phyloP scores from a whole-genome alignment of 2,888 invertebrate species.

The Drosophila algonquin region DNA sequence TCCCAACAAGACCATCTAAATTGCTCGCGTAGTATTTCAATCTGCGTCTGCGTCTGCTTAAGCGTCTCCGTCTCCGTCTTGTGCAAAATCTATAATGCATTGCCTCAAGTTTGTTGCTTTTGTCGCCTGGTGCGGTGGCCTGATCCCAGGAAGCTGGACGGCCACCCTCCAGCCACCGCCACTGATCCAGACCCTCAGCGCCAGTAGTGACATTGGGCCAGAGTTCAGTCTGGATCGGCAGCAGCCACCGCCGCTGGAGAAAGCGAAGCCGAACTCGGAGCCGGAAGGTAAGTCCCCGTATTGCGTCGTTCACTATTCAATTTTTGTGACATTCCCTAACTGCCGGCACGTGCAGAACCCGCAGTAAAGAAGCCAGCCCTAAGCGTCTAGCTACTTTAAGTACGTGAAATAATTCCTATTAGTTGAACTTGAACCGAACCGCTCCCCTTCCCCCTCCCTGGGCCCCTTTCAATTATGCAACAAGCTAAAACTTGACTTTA shows the following conservation, averaged over 20 bases:
- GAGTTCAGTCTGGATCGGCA: slow-evolving; percentile 50
- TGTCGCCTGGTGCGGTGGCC: slow-evolving; percentile 9
- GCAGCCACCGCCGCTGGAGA: slow-evolving; percentile 7
- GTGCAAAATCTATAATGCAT: slow-evolving; percentile 37
- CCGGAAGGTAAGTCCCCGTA: slow-evolving; percentile 60
- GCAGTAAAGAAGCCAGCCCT: slow-evolving; percentile 1
- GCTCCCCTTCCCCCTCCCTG: not conserved
- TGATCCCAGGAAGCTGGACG: slow-evolving; percentile 39
- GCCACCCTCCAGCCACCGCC: slow-evolving; percentile 72
- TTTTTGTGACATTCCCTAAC: not conserved
- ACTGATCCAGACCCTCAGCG: slow-evolving; percentile 65
- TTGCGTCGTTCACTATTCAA: not conserved
- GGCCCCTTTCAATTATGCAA: slow-evolving; percentile 14
- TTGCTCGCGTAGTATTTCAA: slow-evolving; percentile 2
- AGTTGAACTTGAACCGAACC: slow-evolving; percentile 20
- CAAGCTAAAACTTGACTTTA: not conserved
- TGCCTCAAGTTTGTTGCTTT: slow-evolving; percentile 17
- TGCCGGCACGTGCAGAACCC: slow-evolving; percentile 16
- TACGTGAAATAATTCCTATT: slow-evolving; percentile 40
- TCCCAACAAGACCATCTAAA: slow-evolving; percentile 4
- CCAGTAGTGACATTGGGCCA: slow-evolving; percentile 72
- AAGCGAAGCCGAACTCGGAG: not conserved
- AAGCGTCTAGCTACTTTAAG: not conserved
- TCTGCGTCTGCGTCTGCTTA: not conserved
- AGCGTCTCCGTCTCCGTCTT: not conserved